Evolutionary conservation across 92 coral and sea anemone species (phyloP).

Genomic region (Blastomussa wellsi): DNA sequence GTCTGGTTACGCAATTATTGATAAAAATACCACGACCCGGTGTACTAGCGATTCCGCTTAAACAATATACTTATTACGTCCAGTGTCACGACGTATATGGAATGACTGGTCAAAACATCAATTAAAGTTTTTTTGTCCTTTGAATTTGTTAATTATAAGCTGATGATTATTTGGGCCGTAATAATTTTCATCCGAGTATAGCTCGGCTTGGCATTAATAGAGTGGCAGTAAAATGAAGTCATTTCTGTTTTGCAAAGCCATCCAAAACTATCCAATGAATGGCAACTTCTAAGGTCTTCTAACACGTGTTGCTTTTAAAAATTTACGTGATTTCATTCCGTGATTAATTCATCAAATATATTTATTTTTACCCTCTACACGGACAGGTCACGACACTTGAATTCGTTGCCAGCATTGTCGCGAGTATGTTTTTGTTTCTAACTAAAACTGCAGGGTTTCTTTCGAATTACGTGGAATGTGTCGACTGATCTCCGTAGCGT

Average conservation of each 20-base stretch:
- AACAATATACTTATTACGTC: neutral
- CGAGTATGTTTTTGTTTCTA: neutral
- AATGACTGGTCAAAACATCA: neutral
- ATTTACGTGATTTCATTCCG: neutral
- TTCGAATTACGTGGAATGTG: neutral
- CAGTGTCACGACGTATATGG: neutral
- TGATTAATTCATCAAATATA: neutral
- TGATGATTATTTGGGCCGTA: neutral
- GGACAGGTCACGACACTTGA: neutral
- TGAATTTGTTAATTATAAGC: neutral
- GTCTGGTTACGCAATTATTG: too few species aligned
- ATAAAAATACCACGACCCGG: too few species aligned
- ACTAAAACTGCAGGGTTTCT: neutral
- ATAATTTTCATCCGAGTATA: neutral
- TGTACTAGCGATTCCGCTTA: neutral
- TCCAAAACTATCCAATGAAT: neutral
- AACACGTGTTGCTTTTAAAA: neutral
- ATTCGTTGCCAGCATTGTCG: slow-evolving; percentile 10
- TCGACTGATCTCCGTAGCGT: slow-evolving; percentile 2
- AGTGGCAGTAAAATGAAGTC: neutral
- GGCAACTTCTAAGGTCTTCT: neutral
- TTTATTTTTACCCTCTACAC: neutral
- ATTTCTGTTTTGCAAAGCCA: neutral
- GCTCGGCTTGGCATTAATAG: too few species aligned
- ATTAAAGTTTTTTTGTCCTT: neutral